Conservation (phyloP, 30 jellyfish, hydroid and myxozoan species). For the Mastigias papua region DNA sequence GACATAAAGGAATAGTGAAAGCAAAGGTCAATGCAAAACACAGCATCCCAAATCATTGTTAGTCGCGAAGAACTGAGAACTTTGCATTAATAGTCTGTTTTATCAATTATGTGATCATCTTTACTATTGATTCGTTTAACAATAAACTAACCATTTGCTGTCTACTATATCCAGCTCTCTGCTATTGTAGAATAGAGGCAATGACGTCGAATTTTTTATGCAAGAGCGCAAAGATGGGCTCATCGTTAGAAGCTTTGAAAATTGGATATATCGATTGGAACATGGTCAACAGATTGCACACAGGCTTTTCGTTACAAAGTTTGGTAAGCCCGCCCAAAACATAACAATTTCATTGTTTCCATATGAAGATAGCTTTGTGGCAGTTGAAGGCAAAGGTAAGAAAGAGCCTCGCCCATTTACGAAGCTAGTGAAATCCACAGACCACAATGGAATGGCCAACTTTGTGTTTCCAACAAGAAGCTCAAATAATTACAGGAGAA, state of each 20-base stretch:
- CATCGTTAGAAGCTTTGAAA: background rate
- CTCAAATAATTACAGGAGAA: slow-evolving; percentile 6
- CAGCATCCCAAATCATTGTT: too few relatives aligned
- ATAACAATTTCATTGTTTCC: slow-evolving; percentile 11
- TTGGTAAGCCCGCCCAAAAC: slow-evolving; percentile 47
- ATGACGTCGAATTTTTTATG: slow-evolving; percentile 8
- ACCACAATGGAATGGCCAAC: slow-evolving; percentile 20
- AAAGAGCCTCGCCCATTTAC: background rate
- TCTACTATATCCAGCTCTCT: too few relatives aligned
- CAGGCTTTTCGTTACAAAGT: slow-evolving; percentile 44
- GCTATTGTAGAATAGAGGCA: slow-evolving; percentile 11
- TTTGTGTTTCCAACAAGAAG: slow-evolving; percentile 34
- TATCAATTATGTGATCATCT: too few relatives aligned
- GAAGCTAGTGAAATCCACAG: background rate
- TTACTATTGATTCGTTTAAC: too few relatives aligned
- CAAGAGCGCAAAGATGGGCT: slow-evolving; percentile 51
- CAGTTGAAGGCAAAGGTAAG: background rate
- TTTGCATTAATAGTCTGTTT: too few relatives aligned
- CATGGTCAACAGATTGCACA: slow-evolving; percentile 17
- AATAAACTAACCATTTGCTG: too few relatives aligned
- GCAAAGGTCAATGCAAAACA: too few relatives aligned
- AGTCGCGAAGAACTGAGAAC: too few relatives aligned
- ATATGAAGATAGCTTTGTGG: background rate
- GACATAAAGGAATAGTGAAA: too few relatives aligned
- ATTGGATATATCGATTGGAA: slow-evolving; percentile 49